Evolutionary conservation across 2,888 invertebrate species (phyloP).

Genomic region (Caenorhabditis uteleia): DNA sequence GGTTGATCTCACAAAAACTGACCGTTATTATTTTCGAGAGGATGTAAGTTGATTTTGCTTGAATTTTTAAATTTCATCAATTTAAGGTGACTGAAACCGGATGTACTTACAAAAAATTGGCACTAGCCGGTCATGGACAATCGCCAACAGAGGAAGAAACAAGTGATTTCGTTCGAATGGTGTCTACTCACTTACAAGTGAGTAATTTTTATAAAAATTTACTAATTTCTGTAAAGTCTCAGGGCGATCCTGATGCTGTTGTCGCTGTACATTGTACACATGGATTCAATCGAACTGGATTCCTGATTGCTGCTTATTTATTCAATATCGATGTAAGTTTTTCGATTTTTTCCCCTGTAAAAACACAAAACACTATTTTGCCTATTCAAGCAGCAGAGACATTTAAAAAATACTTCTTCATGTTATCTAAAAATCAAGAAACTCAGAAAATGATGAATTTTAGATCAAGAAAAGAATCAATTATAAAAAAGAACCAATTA

Average conservation of each 20-base stretch:
- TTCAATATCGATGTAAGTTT: conserved; percentile 77
- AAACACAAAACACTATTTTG: too few relatives aligned
- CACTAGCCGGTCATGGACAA: conserved; percentile 79
- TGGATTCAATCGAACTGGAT: conserved; percentile 97
- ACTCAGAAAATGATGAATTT: not conserved
- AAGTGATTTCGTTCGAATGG: conserved; percentile 85
- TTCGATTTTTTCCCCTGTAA: conserved; percentile 1
- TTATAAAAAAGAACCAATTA: conserved; percentile 6
- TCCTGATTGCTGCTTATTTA: conserved; percentile 88
- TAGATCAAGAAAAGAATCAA: not conserved
- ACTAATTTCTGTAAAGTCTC: too few relatives aligned
- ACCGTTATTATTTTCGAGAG: conserved; percentile 86
- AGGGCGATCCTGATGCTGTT: conserved; percentile 56
- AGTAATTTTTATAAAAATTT: too few relatives aligned
- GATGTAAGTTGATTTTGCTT: conserved; percentile 71
- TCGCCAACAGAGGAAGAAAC: conserved; percentile 87
- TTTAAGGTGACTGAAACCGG: conserved; percentile 71
- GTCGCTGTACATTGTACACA: conserved; percentile 90
- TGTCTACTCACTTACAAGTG: too few relatives aligned
- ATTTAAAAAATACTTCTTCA: not conserved
- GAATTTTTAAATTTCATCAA: conserved; percentile 37
- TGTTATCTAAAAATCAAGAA: not conserved
- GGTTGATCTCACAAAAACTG: conserved; percentile 95
- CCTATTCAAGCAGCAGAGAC: too few relatives aligned
- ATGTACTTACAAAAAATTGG: conserved; percentile 78